These are phyloP conservation scores for Drosophila parabipectinata DNA, from an alignment of 1,140 invertebrate genomes.

Conservation along the genomic window DNA sequence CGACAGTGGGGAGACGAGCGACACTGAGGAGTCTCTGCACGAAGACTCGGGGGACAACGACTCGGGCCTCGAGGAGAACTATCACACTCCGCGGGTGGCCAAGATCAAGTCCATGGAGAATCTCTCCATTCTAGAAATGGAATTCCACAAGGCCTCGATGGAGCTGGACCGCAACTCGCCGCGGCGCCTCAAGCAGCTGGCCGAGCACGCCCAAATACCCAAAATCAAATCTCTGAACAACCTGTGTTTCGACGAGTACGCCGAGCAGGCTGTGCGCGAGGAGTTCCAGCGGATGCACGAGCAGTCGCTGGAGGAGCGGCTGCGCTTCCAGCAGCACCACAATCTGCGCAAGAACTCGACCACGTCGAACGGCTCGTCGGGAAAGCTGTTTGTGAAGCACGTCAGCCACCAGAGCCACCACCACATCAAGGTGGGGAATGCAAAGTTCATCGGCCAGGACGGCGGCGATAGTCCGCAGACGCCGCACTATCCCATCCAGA, in stretches of 20 bases:
- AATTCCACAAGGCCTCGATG: constrained; percentile 80
- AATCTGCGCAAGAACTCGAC: constrained; percentile 71
- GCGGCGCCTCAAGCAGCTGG: constrained; percentile 70
- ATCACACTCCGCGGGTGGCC: constrained; percentile 75
- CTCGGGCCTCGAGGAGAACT: constrained; percentile 81
- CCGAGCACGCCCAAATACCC: constrained; percentile 69
- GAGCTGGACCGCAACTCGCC: constrained; percentile 79
- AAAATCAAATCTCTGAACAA: constrained; percentile 83
- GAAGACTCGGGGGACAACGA: constrained; percentile 73
- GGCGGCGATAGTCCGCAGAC: constrained; percentile 54
- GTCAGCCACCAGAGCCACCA: constrained; percentile 40
- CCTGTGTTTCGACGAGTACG: constrained; percentile 76
- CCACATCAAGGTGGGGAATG: constrained; percentile 77
- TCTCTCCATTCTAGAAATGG: constrained; percentile 80
- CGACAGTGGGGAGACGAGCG: constrained; percentile 59
- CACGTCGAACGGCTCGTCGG: constrained; percentile 62
- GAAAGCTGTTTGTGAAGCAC: constrained; percentile 71
- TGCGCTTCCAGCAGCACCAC: constrained; percentile 59
- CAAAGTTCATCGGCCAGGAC: constrained; percentile 82
- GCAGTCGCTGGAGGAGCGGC: constrained; percentile 60
- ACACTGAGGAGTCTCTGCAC: constrained; percentile 55
- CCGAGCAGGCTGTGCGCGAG: constrained; percentile 63
- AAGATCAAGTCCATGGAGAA: constrained; percentile 84
- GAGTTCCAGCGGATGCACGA: constrained; percentile 74
- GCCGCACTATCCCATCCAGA: constrained; percentile 77